Percentiles rank a stretch among this genome's conserved stretches.
Evolutionary conservation across 2,797 vertebrate genomes (phyloP).

Genomic region (Pipistrellus pygmaeus): DNA sequence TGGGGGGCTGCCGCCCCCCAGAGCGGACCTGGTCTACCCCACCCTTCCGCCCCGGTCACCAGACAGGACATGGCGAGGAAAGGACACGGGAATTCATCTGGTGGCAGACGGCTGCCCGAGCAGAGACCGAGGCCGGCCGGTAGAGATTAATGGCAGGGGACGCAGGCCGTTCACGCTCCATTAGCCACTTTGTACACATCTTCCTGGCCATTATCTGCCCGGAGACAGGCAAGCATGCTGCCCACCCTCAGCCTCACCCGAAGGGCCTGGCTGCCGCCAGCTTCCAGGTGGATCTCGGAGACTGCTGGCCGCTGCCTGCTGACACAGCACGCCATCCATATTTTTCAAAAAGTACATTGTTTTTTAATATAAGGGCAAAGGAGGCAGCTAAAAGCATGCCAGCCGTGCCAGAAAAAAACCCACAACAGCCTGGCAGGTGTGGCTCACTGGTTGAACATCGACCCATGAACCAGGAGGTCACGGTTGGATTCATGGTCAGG

Average conservation of each 20-base stretch:
- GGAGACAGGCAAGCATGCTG: neutral
- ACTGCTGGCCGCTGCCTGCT: neutral
- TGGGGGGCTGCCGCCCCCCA: neutral
- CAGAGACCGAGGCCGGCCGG: constrained; percentile 33
- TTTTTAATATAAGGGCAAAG: neutral
- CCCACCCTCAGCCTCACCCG: neutral
- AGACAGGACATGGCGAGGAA: neutral
- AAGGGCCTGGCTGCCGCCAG: neutral
- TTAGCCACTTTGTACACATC: constrained; percentile 18
- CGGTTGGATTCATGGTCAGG: no score
- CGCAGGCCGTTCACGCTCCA: neutral
- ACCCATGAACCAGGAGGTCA: no score
- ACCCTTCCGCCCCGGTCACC: neutral
- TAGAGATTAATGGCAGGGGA: constrained; percentile 54
- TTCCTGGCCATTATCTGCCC: neutral
- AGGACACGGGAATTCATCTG: accelerated
- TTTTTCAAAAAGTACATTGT: neutral
- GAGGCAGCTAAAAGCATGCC: neutral
- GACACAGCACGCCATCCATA: accelerated
- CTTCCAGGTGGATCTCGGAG: neutral
- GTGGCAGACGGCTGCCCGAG: neutral
- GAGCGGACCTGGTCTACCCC: neutral
- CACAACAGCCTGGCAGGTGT: no score
- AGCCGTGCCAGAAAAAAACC: neutral
- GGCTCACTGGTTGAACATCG: no score